phyloP scores from a whole-genome alignment of 2,113 vertebrate species.

The Melospiza georgiana region DNA sequence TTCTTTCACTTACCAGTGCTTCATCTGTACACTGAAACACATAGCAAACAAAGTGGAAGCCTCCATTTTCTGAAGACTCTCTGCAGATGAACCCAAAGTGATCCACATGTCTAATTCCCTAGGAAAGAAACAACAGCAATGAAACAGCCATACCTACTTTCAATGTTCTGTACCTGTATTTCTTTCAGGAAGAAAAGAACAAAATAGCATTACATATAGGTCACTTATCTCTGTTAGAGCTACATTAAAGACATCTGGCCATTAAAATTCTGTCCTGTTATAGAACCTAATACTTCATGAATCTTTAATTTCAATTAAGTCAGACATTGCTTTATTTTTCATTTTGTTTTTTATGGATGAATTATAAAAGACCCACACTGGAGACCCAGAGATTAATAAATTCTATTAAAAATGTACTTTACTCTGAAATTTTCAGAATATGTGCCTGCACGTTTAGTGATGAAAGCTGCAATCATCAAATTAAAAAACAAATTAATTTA shows the following conservation, averaged over 20 bases:
- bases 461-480: background rate
- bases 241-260: background rate
- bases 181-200: background rate
- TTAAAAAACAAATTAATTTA: background rate
- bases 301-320: background rate
- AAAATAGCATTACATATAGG: background rate
- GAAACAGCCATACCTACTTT: background rate
- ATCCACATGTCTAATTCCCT: constrained; percentile 97
- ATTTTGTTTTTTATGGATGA: background rate
- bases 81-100: constrained; percentile 99
- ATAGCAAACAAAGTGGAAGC: constrained; percentile 93
- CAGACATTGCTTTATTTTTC: background rate
- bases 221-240: background rate
- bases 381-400: background rate
- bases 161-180: background rate
- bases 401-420: background rate
- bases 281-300: background rate
- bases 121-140: background rate
- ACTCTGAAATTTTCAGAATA: background rate
- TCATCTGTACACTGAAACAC: constrained; percentile 96
- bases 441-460: background rate
- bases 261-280: background rate
- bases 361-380: background rate
- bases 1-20: constrained; percentile 85
- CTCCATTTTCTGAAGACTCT: constrained; percentile 86